These are phyloP conservation scores for Sebastes variabilis DNA, from an alignment of 2,797 vertebrate genomes.

Conservation along the genomic window DNA sequence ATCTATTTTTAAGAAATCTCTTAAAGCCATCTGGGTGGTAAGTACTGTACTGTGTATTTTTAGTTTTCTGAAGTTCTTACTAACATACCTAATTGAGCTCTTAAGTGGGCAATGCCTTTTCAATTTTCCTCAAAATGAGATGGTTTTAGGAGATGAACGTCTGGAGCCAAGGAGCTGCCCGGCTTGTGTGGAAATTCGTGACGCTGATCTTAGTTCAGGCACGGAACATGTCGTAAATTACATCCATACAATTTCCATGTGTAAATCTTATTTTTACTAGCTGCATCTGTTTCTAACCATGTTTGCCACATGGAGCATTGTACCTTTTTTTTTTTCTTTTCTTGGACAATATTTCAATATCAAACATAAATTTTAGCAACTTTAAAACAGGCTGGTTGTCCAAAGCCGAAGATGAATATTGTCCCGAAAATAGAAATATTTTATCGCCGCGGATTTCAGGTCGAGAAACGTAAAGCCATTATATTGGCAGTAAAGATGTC, in stretches of 20 bases:
- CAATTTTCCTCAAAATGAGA: conserved; percentile 26
- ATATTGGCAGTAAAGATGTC: conserved; percentile 80
- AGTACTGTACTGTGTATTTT: neutral
- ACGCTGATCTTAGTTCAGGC: conserved; percentile 40
- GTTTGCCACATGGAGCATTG: conserved; percentile 8
- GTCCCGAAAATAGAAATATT: conserved; percentile 4
- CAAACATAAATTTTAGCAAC: conserved; percentile 7
- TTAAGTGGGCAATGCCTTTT: conserved; percentile 23
- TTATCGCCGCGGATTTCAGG: conserved; percentile 52
- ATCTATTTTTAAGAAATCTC: neutral
- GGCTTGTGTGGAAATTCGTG: conserved; percentile 51
- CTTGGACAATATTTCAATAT: conserved; percentile 13
- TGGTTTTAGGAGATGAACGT: conserved; percentile 38
- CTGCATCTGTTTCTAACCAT: conserved; percentile 48
- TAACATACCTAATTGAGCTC: conserved; percentile 18
- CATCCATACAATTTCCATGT: conserved; percentile 45
- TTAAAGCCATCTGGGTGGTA: neutral
- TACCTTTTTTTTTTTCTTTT: neutral
- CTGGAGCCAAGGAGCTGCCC: conserved; percentile 26
- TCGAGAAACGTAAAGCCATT: conserved; percentile 61
- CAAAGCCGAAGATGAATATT: conserved; percentile 20
- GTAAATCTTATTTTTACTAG: conserved; percentile 45
- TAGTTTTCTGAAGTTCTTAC: neutral
- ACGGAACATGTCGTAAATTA: conserved; percentile 63
- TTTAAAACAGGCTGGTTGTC: conserved; percentile 7